Percentiles rank a stretch among this genome's conserved stretches.
These are phyloP conservation scores for Zaprionus capensis DNA, from an alignment of 1,140 invertebrate genomes.

Conservation along the genomic window DNA sequence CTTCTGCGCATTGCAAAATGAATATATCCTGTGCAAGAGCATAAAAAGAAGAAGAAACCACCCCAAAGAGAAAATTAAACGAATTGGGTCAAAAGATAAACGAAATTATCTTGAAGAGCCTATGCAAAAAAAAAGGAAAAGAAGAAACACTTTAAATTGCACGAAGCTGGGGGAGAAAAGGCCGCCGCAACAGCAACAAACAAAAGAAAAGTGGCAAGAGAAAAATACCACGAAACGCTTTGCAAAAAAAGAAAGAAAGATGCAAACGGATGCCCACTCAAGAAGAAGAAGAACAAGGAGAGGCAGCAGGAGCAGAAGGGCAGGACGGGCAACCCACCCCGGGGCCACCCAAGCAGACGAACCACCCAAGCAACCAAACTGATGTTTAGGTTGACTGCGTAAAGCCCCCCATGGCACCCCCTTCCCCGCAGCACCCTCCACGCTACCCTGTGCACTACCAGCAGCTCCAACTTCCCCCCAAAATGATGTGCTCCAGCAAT, in stretches of 20 bases:
- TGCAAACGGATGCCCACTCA: conserved; percentile 74
- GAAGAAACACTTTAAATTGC: conserved; percentile 40
- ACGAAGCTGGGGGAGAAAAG: conserved; percentile 9
- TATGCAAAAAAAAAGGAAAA: conserved; percentile 52
- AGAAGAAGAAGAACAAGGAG: conserved; percentile 4
- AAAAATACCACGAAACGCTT: conserved; percentile 38
- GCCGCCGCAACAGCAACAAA: conserved; percentile 2
- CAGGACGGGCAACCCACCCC: background rate
- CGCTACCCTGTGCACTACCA: background rate
- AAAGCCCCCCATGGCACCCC: background rate
- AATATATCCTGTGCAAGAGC: background rate
- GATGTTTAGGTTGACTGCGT: conserved; percentile 38
- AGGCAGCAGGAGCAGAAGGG: background rate
- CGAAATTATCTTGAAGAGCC: conserved; percentile 78
- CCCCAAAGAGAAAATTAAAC: conserved; percentile 68
- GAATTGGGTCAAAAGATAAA: conserved; percentile 82
- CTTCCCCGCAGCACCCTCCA: background rate
- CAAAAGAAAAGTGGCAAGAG: conserved; percentile 12
- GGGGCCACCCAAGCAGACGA: conserved; percentile 11
- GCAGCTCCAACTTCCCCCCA: background rate
- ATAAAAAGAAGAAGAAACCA: conserved; percentile 18
- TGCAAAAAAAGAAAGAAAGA: conserved; percentile 38
- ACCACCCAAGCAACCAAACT: conserved; percentile 17
- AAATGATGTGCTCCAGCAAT: background rate
- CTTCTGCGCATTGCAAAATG: background rate